Evolutionary conservation across 2,797 vertebrate genomes (phyloP).

Genomic region (Cryptoblepharus egeriae): DNA sequence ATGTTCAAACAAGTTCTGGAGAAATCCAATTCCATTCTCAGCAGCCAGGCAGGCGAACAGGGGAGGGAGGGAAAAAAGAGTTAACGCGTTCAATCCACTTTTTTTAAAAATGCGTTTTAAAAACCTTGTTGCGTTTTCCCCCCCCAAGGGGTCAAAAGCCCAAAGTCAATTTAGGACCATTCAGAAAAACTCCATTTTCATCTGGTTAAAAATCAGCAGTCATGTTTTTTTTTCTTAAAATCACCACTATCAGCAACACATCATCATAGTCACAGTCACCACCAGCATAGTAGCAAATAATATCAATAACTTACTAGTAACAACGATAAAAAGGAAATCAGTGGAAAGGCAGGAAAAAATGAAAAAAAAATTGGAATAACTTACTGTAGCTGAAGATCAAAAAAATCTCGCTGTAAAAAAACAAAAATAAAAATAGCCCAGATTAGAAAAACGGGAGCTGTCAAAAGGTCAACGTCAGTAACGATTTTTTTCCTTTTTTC

Average conservation of each 20-base stretch:
- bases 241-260: conserved; percentile 45
- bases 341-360: conserved; percentile 80
- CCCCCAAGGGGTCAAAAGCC: conserved; percentile 73
- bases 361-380: conserved; percentile 77
- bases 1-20: conserved; percentile 75
- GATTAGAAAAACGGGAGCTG: conserved; percentile 77
- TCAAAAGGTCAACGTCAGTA: conserved; percentile 75
- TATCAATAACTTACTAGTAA: conserved; percentile 75
- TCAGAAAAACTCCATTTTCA: conserved; percentile 76
- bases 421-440: conserved; percentile 82
- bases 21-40: conserved; percentile 73
- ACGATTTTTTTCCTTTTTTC: conserved; percentile 66
- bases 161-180: conserved; percentile 67
- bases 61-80: conserved; percentile 71
- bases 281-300: conserved; percentile 75
- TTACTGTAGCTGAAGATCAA: conserved; percentile 82
- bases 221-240: conserved; percentile 56
- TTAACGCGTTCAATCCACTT: conserved; percentile 72
- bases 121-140: conserved; percentile 61
- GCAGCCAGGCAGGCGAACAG: conserved; percentile 72
- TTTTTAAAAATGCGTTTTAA: conserved; percentile 57
- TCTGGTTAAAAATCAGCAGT: conserved; percentile 76
- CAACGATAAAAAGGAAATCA: conserved; percentile 81
- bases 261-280: conserved; percentile 73
- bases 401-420: conserved; percentile 83